phyloP scores from a whole-genome alignment of 2,888 invertebrate genomes.

The Yponomeuta sedellus region DNA sequence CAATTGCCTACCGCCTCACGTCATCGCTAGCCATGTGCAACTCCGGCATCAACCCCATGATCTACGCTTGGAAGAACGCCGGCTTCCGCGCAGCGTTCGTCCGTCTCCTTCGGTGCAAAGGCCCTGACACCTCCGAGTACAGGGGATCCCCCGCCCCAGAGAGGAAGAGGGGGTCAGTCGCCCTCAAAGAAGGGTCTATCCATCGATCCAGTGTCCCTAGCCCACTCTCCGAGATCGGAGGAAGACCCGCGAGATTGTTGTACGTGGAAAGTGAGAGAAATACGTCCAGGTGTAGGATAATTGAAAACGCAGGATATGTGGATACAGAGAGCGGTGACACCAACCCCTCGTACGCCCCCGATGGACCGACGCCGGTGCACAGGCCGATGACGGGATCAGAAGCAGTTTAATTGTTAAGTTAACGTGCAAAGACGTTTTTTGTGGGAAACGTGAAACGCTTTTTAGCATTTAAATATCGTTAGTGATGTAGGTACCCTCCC shows the following conservation, averaged over 20 bases:
- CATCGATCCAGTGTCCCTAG: conserved; percentile 56
- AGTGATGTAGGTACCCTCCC: conserved; percentile 60
- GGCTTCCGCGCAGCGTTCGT: conserved; percentile 85
- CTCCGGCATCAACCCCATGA: conserved; percentile 87
- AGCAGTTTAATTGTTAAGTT: conserved; percentile 39
- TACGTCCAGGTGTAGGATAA: conserved; percentile 63
- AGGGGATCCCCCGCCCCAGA: conserved; percentile 76
- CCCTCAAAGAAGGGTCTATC: conserved; percentile 64
- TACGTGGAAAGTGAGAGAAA: conserved; percentile 58
- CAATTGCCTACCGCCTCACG: conserved; percentile 78
- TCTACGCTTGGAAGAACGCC: conserved; percentile 90
- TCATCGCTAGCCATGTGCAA: conserved; percentile 86
- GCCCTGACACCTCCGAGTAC: conserved; percentile 76
- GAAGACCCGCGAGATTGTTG: conserved; percentile 58
- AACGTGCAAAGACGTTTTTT: conserved; percentile 46
- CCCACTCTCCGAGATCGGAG: conserved; percentile 48
- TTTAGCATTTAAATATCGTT: conserved; percentile 61
- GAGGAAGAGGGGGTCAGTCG: conserved; percentile 67
- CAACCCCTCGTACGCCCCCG: conserved; percentile 68
- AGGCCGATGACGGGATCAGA: conserved; percentile 40
- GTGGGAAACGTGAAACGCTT: conserved; percentile 74
- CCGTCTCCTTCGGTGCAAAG: conserved; percentile 80
- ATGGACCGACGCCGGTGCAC: conserved; percentile 65
- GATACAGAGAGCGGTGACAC: conserved; percentile 59
- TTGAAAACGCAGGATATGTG: conserved; percentile 68